Base-by-base conservation (phyloP, 2,113 vertebrate species). In the Pollimyrus isidori region DNA sequence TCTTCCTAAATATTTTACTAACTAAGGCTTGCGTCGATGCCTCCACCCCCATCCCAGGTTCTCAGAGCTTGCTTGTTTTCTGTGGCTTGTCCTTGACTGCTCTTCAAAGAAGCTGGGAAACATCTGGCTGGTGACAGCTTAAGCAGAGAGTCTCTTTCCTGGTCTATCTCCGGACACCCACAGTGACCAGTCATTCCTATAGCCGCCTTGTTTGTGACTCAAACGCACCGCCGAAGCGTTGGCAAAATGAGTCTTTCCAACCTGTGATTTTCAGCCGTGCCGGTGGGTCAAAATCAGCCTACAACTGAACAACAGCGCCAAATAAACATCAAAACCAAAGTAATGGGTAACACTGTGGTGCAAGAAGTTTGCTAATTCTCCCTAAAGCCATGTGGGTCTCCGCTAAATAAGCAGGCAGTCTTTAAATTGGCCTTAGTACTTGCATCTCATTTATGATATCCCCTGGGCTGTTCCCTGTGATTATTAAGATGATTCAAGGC, bases 41-140 rank as follows among this genome's bases (percentile, higher is more conserved):
- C 76, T 76, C 50, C 50, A 48, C 45, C 17, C 65, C 7, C 7
- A 1, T 39, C 69, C 49, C 46, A 52, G 45, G 35, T 45, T 58
- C 80, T n/a, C n/a, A 84, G 52, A 23, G 49, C 35, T 83, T 26
- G 17, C 52, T 84, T 49, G n/a, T 69, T 82, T 89, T 89, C 69
- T 82, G 46, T 52, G 45, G 52, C n/a, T 89, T 89, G 73, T 48
- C 88, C 88, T 89, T 89, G 88, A 89, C 50, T 50, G 46, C 39
- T 39, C 76, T 84, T 50, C 30, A 39, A 58, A 53, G 88, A 82
- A 89, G 80, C 50, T 89, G 88, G 88, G 52, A 89, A 89, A 89
- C 76, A 89, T 89, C 88, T 89, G 88, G 50, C 23, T 62, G 17
- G 76, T 46, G 76, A 84, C 50, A 58, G 76, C 42, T 62, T 46